phyloP scores from a whole-genome alignment of 23 tunicate species.

The Diplosoma virens region DNA sequence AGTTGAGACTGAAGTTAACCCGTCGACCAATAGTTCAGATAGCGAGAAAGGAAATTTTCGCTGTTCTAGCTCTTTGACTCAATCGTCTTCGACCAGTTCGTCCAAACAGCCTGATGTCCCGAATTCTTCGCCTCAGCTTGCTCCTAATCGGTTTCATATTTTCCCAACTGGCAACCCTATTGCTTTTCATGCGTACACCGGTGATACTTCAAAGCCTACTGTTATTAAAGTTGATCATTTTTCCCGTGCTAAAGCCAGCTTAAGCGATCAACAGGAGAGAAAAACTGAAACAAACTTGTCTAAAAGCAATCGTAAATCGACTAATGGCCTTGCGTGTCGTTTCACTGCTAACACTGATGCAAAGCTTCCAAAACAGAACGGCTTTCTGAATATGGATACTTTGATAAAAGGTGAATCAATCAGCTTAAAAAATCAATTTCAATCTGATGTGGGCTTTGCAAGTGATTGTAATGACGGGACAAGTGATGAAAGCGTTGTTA shows the following conservation, averaged over 20 bases:
- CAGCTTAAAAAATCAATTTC: neutral
- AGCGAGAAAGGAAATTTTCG: neutral
- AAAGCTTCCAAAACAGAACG: neutral
- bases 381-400: conserved; percentile 1
- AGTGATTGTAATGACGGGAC: neutral
- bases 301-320: too few species aligned
- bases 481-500: neutral
- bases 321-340: too few species aligned
- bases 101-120: conserved; percentile 39
- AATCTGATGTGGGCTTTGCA: neutral
- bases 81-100: conserved; percentile 7
- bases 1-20: neutral
- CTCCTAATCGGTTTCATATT: conserved; percentile 42
- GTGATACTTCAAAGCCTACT: conserved; percentile 31
- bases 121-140: conserved; percentile 53
- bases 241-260: neutral
- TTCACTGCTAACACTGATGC: neutral
- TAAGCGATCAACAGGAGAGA: conserved; percentile 3
- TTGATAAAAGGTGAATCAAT: conserved; percentile 33
- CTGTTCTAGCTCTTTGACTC: neutral
- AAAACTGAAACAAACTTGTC: too few species aligned
- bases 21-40: neutral
- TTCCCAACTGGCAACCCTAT: conserved; percentile 46
- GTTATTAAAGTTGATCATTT: conserved; percentile 50
- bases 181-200: conserved; percentile 52